Evolutionary conservation across 2,888 invertebrate species (phyloP).

Genomic region (Epinotia bilunana): DNA sequence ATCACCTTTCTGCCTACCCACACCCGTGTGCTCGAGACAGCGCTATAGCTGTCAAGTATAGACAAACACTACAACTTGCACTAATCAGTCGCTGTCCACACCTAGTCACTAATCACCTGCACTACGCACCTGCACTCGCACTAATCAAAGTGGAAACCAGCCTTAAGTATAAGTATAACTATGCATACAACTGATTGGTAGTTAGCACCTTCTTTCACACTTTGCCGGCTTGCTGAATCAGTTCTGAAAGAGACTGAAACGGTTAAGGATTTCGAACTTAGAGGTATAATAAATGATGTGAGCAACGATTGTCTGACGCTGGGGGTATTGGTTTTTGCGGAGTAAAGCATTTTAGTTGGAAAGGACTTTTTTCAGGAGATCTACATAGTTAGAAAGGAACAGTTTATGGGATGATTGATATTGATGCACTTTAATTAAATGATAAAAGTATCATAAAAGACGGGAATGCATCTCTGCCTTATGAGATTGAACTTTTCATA

Average conservation of each 20-base stretch:
- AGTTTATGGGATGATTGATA: neutral
- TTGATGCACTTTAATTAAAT: neutral
- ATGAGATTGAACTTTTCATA: too few species aligned
- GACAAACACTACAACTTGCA: too few species aligned
- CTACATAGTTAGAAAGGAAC: neutral
- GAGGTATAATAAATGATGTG: slow-evolving; percentile 17
- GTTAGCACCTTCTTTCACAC: slow-evolving; percentile 4
- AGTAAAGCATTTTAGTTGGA: neutral
- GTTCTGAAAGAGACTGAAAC: slow-evolving; percentile 27
- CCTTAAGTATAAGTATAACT: too few species aligned
- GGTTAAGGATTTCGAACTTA: slow-evolving; percentile 12
- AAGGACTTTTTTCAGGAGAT: neutral
- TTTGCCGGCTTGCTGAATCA: neutral
- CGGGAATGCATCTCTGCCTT: too few species aligned
- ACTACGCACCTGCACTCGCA: too few species aligned
- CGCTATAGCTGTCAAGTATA: too few species aligned
- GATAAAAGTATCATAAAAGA: neutral
- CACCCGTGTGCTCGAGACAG: too few species aligned
- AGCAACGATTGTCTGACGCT: neutral
- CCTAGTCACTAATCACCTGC: too few species aligned
- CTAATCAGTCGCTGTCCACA: too few species aligned
- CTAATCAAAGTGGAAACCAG: too few species aligned
- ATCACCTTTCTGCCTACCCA: too few species aligned
- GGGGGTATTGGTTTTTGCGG: neutral
- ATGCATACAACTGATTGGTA: neutral